Evolutionary conservation across 2,888 invertebrate species (phyloP), one percentile per base, ranked within the genome.

Genomic region (Cerastis leucographa): DNA sequence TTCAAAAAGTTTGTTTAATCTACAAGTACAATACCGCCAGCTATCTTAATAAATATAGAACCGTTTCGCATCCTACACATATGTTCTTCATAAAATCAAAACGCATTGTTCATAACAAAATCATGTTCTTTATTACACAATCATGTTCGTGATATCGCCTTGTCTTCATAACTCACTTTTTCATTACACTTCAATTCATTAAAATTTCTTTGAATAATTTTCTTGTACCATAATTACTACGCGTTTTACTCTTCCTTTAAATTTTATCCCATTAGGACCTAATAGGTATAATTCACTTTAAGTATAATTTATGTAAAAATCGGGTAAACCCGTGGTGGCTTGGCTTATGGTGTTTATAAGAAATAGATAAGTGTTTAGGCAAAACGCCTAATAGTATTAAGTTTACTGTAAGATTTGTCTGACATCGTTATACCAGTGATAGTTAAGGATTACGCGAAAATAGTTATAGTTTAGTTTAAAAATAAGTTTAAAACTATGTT

Each of bases 361-460:
- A 69, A 44, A 65, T 68, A 74, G 12, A 12, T 83, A 68, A 40
- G 29, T 40, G 14, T 40, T 22, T 14, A 35, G 25, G 59, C 12
- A 17, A 12, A 25, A 42, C 11, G 22, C 29, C 44, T 54, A n/a
- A 12, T 72, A 70, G 25, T 42, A 17, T 49, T 64, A 71, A 65
- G 35, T 9, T 69, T 54, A 65, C 3, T 69, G 49, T 79, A 81
- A 76, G 44, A 35, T 1, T 35, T 35, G 35, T 1, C 35, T 2
- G 35, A 35, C 3, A 35, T 35, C 35, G 35, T 35, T 3, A 35
- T 35, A 35, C 35, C 86, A 86, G 84, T 86, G 84, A 84, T 86
- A 84, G 67, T 81, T 85, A 87, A 78, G 80, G 25, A 14, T 51
- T 14, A 29, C 29, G 25, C 29, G 59, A 56, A 59, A 65, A 61